phyloP scores from a whole-genome alignment of 2,797 vertebrate genomes.

The Sciurus vulgaris region DNA sequence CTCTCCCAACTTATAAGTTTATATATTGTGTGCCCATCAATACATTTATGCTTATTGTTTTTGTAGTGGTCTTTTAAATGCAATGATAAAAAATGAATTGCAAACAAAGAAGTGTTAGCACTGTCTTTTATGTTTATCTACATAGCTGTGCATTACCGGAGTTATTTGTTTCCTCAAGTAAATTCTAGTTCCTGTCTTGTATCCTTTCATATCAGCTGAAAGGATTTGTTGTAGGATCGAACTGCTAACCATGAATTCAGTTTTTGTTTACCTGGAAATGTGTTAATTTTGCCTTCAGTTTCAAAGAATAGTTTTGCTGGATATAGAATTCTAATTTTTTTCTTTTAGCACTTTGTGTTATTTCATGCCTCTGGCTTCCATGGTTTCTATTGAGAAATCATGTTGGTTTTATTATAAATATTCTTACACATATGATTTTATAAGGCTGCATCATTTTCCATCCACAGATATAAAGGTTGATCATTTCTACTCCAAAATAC shows the following conservation, averaged over 20 bases:
- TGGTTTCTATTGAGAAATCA: slow-evolving; percentile 21
- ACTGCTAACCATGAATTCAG: background rate
- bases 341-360: background rate
- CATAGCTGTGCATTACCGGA: background rate
- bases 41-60: background rate
- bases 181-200: background rate
- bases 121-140: background rate
- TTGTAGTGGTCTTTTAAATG: background rate
- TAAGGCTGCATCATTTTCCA: background rate
- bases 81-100: background rate
- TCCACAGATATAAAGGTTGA: background rate
- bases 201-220: background rate
- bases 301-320: slow-evolving; percentile 6
- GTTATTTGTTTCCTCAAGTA: background rate
- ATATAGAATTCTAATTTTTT: background rate
- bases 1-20: slow-evolving; percentile 23
- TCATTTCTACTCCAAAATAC: background rate
- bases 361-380: background rate
- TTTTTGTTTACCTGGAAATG: slow-evolving; percentile 23
- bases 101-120: background rate
- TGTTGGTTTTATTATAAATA: slow-evolving; percentile 49
- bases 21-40: background rate
- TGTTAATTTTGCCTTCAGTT: slow-evolving; percentile 42
- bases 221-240: background rate
- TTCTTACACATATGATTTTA: background rate